phyloP scores from a whole-genome alignment of 1,140 invertebrate genomes.

The Babylonia areolata region DNA sequence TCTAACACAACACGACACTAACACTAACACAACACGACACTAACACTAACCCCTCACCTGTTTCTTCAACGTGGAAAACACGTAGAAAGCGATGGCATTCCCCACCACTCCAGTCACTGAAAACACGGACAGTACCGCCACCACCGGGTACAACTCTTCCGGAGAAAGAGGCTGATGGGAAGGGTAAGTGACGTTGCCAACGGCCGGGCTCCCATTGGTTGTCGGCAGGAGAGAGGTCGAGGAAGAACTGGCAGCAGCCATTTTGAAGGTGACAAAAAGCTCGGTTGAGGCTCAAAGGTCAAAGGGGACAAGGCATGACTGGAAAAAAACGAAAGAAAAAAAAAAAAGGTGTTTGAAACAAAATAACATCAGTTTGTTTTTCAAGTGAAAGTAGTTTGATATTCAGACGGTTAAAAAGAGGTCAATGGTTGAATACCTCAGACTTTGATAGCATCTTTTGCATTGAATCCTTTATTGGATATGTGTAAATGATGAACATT shows the following conservation, averaged over 20 bases:
- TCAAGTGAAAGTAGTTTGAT: too few relatives aligned
- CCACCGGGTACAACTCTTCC: conserved; percentile 29
- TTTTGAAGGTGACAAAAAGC: neutral
- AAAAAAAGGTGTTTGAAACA: too few relatives aligned
- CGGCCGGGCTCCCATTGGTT: neutral
- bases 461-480: too few relatives aligned
- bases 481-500: too few relatives aligned
- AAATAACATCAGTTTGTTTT: too few relatives aligned
- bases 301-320: neutral
- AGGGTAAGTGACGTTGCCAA: neutral
- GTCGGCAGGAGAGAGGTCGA: neutral
- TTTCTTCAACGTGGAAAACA: conserved; percentile 58
- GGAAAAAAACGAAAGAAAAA: neutral
- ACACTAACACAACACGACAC: too few relatives aligned
- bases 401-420: too few relatives aligned
- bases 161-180: conserved; percentile 3
- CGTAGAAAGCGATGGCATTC: conserved; percentile 63
- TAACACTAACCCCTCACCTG: neutral
- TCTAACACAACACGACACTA: too few relatives aligned
- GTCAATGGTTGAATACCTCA: too few relatives aligned
- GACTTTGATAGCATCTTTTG: too few relatives aligned
- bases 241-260: neutral
- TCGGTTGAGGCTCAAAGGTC: neutral
- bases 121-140: conserved; percentile 46
- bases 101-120: conserved; percentile 56